phyloP scores from a whole-genome alignment of 2,113 vertebrate genomes.

The Hippocampus guttulatus region DNA sequence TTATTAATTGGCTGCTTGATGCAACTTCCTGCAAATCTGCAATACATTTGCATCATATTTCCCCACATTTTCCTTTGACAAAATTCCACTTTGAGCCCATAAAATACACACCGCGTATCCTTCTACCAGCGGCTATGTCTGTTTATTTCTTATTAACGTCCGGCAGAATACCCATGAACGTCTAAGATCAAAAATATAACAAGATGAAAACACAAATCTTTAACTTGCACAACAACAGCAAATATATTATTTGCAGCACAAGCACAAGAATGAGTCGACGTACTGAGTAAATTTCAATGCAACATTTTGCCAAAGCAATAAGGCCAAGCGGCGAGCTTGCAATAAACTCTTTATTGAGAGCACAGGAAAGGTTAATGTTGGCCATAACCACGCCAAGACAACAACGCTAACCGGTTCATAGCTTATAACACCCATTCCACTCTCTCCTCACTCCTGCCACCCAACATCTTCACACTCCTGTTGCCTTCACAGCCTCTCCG shows the following conservation, averaged over 20 bases:
- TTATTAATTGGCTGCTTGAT: conserved; percentile 31
- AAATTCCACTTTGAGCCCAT: conserved; percentile 39
- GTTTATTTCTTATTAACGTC: conserved; percentile 40
- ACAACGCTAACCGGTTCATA: too few relatives aligned
- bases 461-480: too few relatives aligned
- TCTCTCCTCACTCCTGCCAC: too few relatives aligned
- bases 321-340: too few relatives aligned
- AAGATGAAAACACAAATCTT: conserved; percentile 15
- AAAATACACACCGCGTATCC: conserved; percentile 30
- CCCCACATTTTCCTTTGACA: conserved; percentile 36
- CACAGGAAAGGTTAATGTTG: too few relatives aligned
- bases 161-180: conserved; percentile 17
- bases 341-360: too few relatives aligned
- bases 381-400: too few relatives aligned
- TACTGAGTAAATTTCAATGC: not conserved
- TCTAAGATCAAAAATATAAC: conserved; percentile 20
- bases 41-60: conserved; percentile 37
- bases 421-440: too few relatives aligned
- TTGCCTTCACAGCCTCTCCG: too few relatives aligned
- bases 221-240: conserved; percentile 8
- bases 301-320: too few relatives aligned
- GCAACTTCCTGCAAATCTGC: conserved; percentile 5
- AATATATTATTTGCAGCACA: not conserved
- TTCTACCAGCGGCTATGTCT: conserved; percentile 37
- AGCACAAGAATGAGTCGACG: not conserved